A percentile compares a stretch with the other conserved stretches of the same genome.
These are phyloP conservation scores for Manis crassicaudata DNA, from an alignment of 2,797 vertebrate genomes.

Conservation along the genomic window DNA sequence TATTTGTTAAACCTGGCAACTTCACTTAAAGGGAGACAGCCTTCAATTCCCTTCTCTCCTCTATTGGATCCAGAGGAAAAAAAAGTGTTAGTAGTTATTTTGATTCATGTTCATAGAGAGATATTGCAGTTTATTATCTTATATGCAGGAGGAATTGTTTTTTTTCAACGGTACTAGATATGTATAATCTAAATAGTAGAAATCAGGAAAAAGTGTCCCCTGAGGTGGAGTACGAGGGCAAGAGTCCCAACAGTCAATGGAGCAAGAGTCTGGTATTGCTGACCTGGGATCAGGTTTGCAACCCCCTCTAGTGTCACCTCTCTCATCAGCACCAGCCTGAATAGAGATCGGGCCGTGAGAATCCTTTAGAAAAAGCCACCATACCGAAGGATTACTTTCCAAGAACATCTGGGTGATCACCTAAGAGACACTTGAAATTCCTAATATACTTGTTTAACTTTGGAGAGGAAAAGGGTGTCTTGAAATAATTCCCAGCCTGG, in stretches of 20 bases:
- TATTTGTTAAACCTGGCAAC: background rate
- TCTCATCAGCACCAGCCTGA: background rate
- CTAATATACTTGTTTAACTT: background rate
- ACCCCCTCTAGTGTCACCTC: background rate
- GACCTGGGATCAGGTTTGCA: rapidly evolving
- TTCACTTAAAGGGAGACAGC: background rate
- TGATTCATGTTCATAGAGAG: background rate
- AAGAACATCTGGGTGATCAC: background rate
- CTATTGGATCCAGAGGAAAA: background rate
- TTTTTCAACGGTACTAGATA: background rate
- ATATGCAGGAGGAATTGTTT: background rate
- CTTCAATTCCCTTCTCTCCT: background rate
- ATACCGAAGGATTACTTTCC: background rate
- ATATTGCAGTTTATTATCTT: background rate
- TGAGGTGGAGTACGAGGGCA: background rate
- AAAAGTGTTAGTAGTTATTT: background rate
- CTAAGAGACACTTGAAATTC: background rate
- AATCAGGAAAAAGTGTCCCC: background rate
- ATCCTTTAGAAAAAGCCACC: background rate
- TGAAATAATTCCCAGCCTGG: background rate
- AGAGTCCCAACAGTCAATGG: background rate
- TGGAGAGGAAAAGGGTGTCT: background rate
- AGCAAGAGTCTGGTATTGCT: background rate
- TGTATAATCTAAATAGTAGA: background rate
- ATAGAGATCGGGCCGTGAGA: background rate